Conservation (phyloP, 2,113 vertebrate species). For the Nettapus auritus region DNA sequence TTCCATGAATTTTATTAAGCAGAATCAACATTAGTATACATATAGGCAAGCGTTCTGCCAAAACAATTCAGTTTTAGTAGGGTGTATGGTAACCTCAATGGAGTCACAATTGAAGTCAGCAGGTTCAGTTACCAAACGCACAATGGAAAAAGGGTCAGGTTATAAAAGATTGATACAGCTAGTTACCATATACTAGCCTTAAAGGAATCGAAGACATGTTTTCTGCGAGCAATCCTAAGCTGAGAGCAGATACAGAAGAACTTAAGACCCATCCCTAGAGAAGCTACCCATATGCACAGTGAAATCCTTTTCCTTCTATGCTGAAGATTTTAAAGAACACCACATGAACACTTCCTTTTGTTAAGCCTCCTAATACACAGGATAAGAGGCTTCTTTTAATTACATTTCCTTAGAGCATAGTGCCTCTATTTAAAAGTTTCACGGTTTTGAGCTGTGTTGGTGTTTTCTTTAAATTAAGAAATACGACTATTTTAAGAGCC, state of each 20-base stretch:
- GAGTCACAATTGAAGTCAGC: slow-evolving; percentile 15
- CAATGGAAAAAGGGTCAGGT: slow-evolving; percentile 7
- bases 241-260: neutral
- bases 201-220: neutral
- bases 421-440: neutral
- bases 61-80: neutral
- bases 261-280: neutral
- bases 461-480: neutral
- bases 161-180: slow-evolving; percentile 32
- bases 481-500: neutral
- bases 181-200: neutral
- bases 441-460: too few species aligned
- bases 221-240: neutral
- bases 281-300: neutral
- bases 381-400: neutral
- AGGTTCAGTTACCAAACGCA: slow-evolving; percentile 19
- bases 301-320: neutral
- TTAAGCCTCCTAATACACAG: neutral
- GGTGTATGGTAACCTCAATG: neutral
- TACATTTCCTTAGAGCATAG: neutral
- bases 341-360: slow-evolving; percentile 4
- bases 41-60: neutral
- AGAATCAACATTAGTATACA: slow-evolving; percentile 13
- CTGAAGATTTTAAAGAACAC: neutral
- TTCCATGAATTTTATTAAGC: slow-evolving; percentile 31